Conservation (phyloP, 2,888 invertebrate species). For the Cosmia trapezina region DNA sequence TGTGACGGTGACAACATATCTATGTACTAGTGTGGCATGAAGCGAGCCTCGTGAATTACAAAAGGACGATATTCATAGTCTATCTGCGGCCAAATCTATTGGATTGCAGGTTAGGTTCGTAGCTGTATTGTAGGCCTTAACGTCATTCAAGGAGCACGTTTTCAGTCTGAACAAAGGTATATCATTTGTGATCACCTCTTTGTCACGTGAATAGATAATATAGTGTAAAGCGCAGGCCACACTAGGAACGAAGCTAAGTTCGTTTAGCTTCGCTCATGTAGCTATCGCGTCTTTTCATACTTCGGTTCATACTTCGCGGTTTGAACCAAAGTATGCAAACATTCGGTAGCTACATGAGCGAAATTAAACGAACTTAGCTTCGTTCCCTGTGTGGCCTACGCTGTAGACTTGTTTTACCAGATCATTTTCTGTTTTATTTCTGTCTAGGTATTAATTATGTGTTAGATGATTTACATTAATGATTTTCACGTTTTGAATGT, state of each 20-base stretch:
- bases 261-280: too few species aligned
- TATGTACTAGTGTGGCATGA: slow-evolving; percentile 32
- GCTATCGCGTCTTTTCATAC: too few species aligned
- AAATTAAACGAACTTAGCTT: too few species aligned
- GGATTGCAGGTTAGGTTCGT: slow-evolving; percentile 27
- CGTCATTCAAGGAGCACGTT: slow-evolving; percentile 2
- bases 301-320: too few species aligned
- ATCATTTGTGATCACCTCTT: not conserved
- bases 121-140: slow-evolving; percentile 31
- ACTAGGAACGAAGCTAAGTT: too few species aligned
- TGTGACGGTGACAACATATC: slow-evolving; percentile 43
- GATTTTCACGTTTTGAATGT: not conserved
- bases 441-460: not conserved
- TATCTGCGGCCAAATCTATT: slow-evolving; percentile 46
- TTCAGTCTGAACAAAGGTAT: slow-evolving; percentile 15
- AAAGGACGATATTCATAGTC: slow-evolving; percentile 30
- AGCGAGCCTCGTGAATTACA: slow-evolving; percentile 45
- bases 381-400: too few species aligned
- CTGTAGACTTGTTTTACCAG: not conserved
- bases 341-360: too few species aligned
- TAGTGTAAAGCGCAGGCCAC: too few species aligned
- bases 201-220: not conserved
- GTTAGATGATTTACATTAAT: not conserved
- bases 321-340: too few species aligned
- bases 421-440: not conserved